Base-by-base conservation (phyloP, 2,797 vertebrate genomes). In the Platyrinchus mystaceus region DNA sequence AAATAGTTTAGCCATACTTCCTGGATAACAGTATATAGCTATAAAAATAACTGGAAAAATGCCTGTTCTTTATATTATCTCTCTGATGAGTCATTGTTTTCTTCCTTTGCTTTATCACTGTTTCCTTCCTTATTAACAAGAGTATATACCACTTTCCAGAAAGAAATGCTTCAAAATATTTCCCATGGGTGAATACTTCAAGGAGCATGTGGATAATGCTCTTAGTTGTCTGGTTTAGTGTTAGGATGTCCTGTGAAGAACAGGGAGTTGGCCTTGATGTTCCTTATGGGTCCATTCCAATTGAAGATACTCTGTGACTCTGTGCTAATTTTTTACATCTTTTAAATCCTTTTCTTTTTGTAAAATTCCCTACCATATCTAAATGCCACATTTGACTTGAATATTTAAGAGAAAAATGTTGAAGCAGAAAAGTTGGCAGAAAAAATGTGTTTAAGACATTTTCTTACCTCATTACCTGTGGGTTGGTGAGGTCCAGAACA, bases 101-200 rank as follows among this genome's bases (percentile, higher is more conserved):
- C 15, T 93, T 91, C 78, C 89, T 91, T 79, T 63, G 34, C 3
- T 85, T 95, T 94, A 94, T 93, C 84, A 70, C 28, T 63, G 16
- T 62, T 95, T 89, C 81, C 84, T 94, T 92, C 88, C 59, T 67
- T 87, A 70, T 20, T 12, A 46, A 43, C 59, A 36, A 27, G 3
- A 52, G 7, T 2, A 27, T 20, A 23, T 22, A 53, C 17, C 9
- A 55, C 10, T 82, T 95, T 37, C 52, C 36, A 70, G 70, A 84
- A 93, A 77, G 13, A 81, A 89, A 80, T 6, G 1, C 6, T 89
- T 89, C 18, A 62, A 66, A 89, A 37, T 89, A 74, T 63, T 81
- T 90, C 55, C 47, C 34, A 64, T 52, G 32, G 70, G 11, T 3
- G 58, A 76, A 56, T 44, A 46, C 23, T 70, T 77, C 36, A 73